These are phyloP conservation scores for Trichogramma evanescens DNA, from an alignment of 2,888 invertebrate species.

Conservation along the genomic window DNA sequence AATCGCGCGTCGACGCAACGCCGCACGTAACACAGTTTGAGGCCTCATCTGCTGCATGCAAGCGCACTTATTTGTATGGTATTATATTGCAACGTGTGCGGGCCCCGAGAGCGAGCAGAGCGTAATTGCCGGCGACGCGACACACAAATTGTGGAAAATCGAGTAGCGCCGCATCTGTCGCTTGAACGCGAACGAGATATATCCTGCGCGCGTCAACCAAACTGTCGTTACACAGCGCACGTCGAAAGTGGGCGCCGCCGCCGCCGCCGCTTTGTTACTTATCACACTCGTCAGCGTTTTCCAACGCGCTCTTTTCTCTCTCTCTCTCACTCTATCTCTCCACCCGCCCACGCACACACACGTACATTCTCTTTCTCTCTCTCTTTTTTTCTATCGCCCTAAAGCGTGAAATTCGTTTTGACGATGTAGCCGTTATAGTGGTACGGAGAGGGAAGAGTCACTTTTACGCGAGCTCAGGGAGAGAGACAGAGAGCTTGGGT, in stretches of 20 bases:
- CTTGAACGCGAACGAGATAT: too few relatives aligned
- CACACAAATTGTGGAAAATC: not conserved
- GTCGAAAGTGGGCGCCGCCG: not conserved
- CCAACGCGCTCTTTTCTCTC: conserved; percentile 22
- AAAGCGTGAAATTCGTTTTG: not conserved
- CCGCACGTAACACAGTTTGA: too few relatives aligned
- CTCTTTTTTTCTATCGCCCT: not conserved
- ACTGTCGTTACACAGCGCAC: not conserved
- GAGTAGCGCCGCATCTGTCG: not conserved
- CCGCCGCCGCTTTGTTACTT: not conserved
- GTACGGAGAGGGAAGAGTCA: not conserved
- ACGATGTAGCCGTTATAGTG: not conserved
- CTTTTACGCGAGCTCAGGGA: not conserved
- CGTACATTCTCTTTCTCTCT: conserved; percentile 6
- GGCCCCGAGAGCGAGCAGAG: not conserved
- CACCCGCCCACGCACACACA: conserved; percentile 9
- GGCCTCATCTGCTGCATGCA: too few relatives aligned
- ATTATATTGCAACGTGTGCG: not conserved
- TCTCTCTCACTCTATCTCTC: not conserved
- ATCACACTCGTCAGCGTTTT: conserved; percentile 24
- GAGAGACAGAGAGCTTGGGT: not conserved
- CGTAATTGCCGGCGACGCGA: not conserved
- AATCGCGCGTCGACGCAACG: too few relatives aligned
- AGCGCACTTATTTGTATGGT: too few relatives aligned
- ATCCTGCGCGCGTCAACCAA: too few relatives aligned